A percentile compares a stretch with the other conserved stretches of the same genome.
These are phyloP conservation scores for Diarsia dahlii DNA, from an alignment of 2,888 invertebrate species.

Conservation along the genomic window DNA sequence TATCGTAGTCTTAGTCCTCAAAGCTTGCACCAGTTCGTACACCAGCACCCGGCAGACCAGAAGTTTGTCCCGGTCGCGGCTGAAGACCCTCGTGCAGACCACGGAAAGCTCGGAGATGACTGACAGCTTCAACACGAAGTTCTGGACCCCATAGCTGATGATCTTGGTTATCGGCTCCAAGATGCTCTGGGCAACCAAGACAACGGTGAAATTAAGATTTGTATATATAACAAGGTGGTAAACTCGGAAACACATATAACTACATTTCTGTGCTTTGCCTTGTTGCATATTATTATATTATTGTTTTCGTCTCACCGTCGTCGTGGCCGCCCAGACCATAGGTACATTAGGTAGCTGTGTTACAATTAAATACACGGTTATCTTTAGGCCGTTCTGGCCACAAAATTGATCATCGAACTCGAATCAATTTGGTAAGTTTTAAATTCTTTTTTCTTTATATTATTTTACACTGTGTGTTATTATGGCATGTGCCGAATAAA, in stretches of 20 bases:
- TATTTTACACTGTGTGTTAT: too few species aligned
- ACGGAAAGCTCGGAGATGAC: conserved; percentile 97
- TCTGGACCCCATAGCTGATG: conserved; percentile 97
- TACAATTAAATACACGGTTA: background rate
- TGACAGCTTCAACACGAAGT: conserved; percentile 94
- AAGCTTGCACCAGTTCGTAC: conserved; percentile 98
- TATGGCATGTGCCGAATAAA: too few species aligned
- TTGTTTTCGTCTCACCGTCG: background rate
- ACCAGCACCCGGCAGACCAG: conserved; percentile 97
- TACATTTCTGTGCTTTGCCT: background rate
- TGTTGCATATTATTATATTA: background rate
- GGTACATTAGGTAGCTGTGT: background rate
- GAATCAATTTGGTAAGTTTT: too few species aligned
- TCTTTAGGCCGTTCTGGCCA: too few species aligned
- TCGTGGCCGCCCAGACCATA: background rate
- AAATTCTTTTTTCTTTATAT: too few species aligned
- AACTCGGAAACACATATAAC: background rate
- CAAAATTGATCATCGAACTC: too few species aligned
- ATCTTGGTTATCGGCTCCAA: conserved; percentile 99
- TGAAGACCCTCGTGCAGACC: conserved; percentile 97
- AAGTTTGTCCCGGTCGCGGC: conserved; percentile 98
- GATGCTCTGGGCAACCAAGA: conserved; percentile 92
- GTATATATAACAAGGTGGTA: conserved; percentile 70
- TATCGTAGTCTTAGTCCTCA: conserved; percentile 98
- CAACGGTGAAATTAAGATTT: background rate